Conservation (phyloP, 2,797 vertebrate genomes). For the Mormyrops boulengeri region DNA sequence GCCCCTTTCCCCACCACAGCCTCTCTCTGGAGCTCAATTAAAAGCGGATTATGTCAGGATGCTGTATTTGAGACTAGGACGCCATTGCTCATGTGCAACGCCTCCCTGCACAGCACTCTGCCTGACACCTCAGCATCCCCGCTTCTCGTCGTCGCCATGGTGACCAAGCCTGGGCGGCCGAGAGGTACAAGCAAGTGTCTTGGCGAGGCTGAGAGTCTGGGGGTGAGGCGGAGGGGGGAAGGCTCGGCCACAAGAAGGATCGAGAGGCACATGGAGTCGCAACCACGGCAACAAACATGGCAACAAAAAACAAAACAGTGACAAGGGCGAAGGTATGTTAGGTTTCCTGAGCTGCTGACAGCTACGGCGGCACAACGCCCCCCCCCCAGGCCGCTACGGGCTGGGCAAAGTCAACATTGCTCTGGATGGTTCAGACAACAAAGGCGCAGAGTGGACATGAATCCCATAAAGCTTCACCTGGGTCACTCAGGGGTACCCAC, state of each 20-base stretch:
- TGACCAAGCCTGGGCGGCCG: conserved; percentile 74
- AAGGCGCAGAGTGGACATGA: background rate
- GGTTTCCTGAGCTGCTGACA: background rate
- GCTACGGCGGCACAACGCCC: background rate
- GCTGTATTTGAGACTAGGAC: conserved; percentile 71
- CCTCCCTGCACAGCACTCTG: conserved; percentile 79
- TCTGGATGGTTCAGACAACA: background rate
- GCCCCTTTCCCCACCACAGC: conserved; percentile 81
- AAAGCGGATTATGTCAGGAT: conserved; percentile 98
- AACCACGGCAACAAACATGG: background rate
- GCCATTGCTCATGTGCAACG: conserved; percentile 58
- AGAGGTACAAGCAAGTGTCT: conserved; percentile 64
- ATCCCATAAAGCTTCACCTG: background rate
- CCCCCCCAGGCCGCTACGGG: background rate
- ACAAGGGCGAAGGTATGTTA: background rate
- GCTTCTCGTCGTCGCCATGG: conserved; percentile 95
- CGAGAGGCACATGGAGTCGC: background rate
- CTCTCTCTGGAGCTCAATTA: conserved; percentile 99
- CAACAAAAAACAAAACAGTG: background rate
- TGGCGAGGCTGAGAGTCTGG: background rate
- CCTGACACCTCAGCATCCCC: conserved; percentile 88
- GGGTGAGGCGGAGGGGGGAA: background rate
- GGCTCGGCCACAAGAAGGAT: background rate
- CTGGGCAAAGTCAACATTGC: background rate
- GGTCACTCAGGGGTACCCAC: background rate